Conservation (phyloP, 2,888 invertebrate species). For the Ichneumon xanthorius region DNA sequence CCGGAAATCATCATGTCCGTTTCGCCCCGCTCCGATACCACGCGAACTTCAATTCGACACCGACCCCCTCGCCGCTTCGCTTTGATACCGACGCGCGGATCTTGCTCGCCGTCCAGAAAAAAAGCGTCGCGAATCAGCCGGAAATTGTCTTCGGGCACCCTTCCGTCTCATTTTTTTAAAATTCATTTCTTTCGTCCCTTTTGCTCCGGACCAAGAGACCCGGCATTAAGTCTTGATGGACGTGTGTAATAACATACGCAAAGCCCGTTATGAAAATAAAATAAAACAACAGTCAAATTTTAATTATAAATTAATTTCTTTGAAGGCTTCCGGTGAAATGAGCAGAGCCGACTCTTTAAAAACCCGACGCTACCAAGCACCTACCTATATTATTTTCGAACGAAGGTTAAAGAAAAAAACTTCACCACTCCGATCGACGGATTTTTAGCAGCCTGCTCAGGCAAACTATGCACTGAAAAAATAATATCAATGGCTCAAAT, state of each 20-base stretch:
- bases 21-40: not conserved
- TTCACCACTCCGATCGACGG: not conserved
- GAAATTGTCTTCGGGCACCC: constrained; percentile 81
- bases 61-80: constrained; percentile 34
- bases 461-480: not conserved
- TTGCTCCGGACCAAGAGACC: constrained; percentile 6
- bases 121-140: constrained; percentile 82
- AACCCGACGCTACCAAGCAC: not conserved
- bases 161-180: constrained; percentile 55
- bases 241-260: constrained; percentile 15
- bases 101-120: constrained; percentile 68
- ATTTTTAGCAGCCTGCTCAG: not conserved
- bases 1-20: not conserved
- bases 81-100: constrained; percentile 38
- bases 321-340: not conserved
- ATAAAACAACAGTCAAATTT: not conserved
- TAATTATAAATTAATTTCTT: constrained; percentile 16
- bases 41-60: constrained; percentile 39
- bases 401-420: not conserved
- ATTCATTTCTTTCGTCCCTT: constrained; percentile 19
- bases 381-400: not conserved
- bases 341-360: not conserved
- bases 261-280: not conserved
- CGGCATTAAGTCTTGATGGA: constrained; percentile 25
- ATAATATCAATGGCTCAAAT: too few species aligned